Percentiles rank a stretch among this genome's conserved stretches.
phyloP scores from a whole-genome alignment of 2,888 invertebrate species.

The Deilephila elpenor region DNA sequence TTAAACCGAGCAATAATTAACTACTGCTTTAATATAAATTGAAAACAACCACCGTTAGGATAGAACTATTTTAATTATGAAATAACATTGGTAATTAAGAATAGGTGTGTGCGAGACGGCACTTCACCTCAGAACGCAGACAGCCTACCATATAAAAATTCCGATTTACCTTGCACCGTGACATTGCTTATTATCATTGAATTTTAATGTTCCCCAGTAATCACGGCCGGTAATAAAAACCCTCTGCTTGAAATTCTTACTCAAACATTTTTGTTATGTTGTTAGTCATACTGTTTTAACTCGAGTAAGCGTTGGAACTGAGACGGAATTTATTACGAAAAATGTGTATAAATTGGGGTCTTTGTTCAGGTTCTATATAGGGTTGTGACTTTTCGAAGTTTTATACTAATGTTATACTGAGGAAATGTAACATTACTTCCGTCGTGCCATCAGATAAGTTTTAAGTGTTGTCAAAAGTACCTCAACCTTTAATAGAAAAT shows the following conservation, averaged over 20 bases:
- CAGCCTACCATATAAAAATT: constrained; percentile 43
- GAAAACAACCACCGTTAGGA: too few relatives aligned
- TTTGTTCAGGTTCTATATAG: neutral
- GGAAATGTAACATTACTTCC: neutral
- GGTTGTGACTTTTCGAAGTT: neutral
- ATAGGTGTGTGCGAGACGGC: constrained; percentile 8
- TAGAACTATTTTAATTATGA: too few relatives aligned
- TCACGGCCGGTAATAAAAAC: constrained; percentile 22
- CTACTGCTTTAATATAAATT: too few relatives aligned
- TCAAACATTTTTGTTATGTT: constrained; percentile 26
- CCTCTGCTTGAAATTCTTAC: constrained; percentile 23
- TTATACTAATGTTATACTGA: neutral
- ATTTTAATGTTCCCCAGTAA: constrained; percentile 38
- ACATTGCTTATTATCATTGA: constrained; percentile 43
- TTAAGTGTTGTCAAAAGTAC: neutral
- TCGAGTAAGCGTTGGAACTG: constrained; percentile 2
- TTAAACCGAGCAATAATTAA: too few relatives aligned
- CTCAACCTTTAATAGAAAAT: neutral
- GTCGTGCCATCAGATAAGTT: neutral
- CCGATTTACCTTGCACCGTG: constrained; percentile 39
- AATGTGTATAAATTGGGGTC: neutral
- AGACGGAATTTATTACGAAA: neutral
- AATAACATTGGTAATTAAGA: neutral
- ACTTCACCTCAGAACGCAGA: constrained; percentile 33
- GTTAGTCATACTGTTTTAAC: constrained; percentile 17